phyloP scores from a whole-genome alignment of 2,797 vertebrate genomes.

The Gila robusta region DNA sequence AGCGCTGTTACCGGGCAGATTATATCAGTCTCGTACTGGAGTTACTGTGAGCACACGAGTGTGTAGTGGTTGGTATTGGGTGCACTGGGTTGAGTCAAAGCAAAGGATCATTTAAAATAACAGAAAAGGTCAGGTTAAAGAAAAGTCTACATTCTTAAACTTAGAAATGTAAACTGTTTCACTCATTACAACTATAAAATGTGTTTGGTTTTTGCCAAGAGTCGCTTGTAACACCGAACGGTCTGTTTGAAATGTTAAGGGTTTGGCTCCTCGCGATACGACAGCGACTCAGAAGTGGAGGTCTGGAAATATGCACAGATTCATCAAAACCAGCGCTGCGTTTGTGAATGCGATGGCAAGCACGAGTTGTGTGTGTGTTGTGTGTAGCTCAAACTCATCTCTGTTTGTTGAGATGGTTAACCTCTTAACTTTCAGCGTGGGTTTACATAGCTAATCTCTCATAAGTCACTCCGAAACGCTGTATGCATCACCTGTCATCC shows the following conservation, averaged over 20 bases:
- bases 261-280: conserved; percentile 24
- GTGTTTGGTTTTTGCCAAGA: conserved; percentile 55
- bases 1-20: not conserved
- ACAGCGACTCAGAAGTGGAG: not conserved
- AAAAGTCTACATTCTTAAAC: conserved; percentile 55
- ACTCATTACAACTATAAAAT: conserved; percentile 62
- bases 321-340: not conserved
- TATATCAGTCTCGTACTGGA: not conserved
- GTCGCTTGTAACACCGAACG: conserved; percentile 40
- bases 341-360: not conserved
- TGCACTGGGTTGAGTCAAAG: conserved; percentile 20
- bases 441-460: conserved; percentile 70
- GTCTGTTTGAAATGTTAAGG: conserved; percentile 42
- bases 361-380: not conserved
- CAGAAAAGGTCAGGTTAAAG: conserved; percentile 49
- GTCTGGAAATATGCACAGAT: not conserved
- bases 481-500: conserved; percentile 77
- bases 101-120: conserved; percentile 50
- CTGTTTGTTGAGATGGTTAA: conserved; percentile 75
- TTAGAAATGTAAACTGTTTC: conserved; percentile 55
- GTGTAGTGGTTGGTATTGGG: not conserved
- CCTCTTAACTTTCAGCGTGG: conserved; percentile 72
- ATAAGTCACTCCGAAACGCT: conserved; percentile 76
- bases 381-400: conserved; percentile 49
- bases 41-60: not conserved